These are phyloP conservation scores for Alosa sapidissima DNA, from an alignment of 2,797 vertebrate genomes.

Conservation along the genomic window DNA sequence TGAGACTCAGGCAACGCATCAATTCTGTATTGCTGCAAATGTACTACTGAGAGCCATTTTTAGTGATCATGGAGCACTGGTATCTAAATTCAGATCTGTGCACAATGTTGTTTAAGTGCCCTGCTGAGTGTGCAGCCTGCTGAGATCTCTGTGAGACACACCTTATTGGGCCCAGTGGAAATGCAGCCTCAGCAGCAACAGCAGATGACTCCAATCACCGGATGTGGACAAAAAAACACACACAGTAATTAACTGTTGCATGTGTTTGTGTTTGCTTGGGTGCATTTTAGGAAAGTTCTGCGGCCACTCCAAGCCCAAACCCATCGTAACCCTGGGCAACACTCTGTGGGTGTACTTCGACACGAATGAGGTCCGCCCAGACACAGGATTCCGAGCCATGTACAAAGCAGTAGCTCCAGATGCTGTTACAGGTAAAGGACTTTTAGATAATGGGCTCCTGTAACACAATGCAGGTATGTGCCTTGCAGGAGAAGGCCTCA, in stretches of 20 bases:
- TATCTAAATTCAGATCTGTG: background rate
- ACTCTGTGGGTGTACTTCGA: conserved; percentile 69
- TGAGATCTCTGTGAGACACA: background rate
- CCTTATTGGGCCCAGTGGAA: background rate
- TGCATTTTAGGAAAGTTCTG: conserved; percentile 59
- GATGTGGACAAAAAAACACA: background rate
- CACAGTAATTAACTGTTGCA: background rate
- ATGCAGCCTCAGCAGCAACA: background rate
- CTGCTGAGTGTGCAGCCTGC: background rate
- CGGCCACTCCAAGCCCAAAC: conserved; percentile 64
- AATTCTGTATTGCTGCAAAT: background rate
- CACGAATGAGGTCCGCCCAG: conserved; percentile 68
- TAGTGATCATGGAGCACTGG: background rate
- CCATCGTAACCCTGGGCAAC: conserved; percentile 72
- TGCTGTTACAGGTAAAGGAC: conserved; percentile 60
- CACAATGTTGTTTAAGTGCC: background rate
- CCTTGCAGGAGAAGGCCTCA: background rate
- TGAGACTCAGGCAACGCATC: background rate
- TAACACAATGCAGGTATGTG: background rate
- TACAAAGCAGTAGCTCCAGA: conserved; percentile 69
- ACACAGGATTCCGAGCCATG: conserved; percentile 74
- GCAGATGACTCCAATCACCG: background rate
- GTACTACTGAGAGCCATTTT: background rate
- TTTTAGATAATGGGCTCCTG: background rate
- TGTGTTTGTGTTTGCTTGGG: background rate